These are phyloP conservation scores for Heliconius melpomene DNA, from an alignment of 1,140 invertebrate genomes.

Conservation along the genomic window DNA sequence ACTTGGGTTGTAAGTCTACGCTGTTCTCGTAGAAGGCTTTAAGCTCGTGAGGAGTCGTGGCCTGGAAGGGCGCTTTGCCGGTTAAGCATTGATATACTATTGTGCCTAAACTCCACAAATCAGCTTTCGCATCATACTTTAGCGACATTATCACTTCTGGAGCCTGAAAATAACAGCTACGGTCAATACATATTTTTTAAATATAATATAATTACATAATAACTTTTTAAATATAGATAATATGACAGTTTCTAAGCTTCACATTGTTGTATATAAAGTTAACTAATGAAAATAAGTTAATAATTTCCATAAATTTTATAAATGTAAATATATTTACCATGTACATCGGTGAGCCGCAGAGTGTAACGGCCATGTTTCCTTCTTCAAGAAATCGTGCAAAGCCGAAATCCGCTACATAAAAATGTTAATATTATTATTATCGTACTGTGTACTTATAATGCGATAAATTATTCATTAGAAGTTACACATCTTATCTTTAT, in stretches of 20 bases:
- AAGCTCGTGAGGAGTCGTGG: constrained; percentile 98
- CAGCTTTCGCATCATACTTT: constrained; percentile 99
- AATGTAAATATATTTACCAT: constrained; percentile 86
- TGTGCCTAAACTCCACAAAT: constrained; percentile 99
- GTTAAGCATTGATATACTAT: constrained; percentile 99
- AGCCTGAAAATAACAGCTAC: constrained; percentile 83
- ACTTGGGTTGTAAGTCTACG: constrained; percentile 97
- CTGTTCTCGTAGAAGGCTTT: constrained; percentile 99
- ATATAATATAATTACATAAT: background rate
- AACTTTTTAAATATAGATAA: too few species aligned
- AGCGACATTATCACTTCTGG: constrained; percentile 99
- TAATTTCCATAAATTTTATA: background rate
- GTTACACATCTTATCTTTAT: too few species aligned
- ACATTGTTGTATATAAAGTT: too few species aligned
- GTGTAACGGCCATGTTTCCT: constrained; percentile 99
- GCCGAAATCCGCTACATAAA: constrained; percentile 95
- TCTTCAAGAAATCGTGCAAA: constrained; percentile 99
- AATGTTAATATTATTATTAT: background rate
- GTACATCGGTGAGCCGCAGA: constrained; percentile 99
- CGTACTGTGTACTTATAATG: background rate
- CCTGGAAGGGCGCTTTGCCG: constrained; percentile 98
- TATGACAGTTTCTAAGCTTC: too few species aligned
- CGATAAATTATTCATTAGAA: too few species aligned
- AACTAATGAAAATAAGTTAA: too few species aligned
- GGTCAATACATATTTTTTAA: background rate